A percentile compares a stretch with the other conserved stretches of the same genome.
These are phyloP conservation scores for Tachystola acroxantha DNA, from an alignment of 2,888 invertebrate genomes.

Conservation along the genomic window DNA sequence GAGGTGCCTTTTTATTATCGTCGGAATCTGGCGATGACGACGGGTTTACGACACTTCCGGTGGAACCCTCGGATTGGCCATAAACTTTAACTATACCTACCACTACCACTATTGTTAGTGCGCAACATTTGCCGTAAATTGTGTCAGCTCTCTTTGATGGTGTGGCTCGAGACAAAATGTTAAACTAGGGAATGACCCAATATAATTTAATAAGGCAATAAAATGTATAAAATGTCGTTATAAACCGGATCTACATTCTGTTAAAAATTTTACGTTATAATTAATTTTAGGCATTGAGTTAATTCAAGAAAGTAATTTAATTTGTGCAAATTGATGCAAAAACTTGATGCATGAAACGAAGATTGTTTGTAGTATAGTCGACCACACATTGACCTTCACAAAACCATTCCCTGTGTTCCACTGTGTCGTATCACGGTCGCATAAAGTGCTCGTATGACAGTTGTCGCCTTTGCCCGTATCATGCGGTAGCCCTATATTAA, in stretches of 20 bases:
- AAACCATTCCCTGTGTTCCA: no score
- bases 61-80: constrained; percentile 46
- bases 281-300: no score
- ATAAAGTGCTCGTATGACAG: no score
- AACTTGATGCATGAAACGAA: no score
- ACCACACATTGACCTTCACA: no score
- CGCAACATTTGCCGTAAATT: constrained; percentile 55
- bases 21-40: constrained; percentile 58
- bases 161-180: constrained; percentile 41
- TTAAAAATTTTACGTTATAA: no score
- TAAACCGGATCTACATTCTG: constrained; percentile 9
- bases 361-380: no score
- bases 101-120: constrained; percentile 19
- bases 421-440: no score
- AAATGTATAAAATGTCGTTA: constrained; percentile 15
- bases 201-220: constrained; percentile 46
- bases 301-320: no score
- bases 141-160: constrained; percentile 44
- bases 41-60: constrained; percentile 67
- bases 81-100: constrained; percentile 53
- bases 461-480: no score
- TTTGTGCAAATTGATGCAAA: no score
- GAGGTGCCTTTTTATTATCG: constrained; percentile 70
- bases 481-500: no score
- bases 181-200: constrained; percentile 42